Percentiles rank a stretch among this genome's conserved stretches.
phyloP scores from a whole-genome alignment of 53 echinoderm and acorn worm species.

The Hippasteria phrygiana region DNA sequence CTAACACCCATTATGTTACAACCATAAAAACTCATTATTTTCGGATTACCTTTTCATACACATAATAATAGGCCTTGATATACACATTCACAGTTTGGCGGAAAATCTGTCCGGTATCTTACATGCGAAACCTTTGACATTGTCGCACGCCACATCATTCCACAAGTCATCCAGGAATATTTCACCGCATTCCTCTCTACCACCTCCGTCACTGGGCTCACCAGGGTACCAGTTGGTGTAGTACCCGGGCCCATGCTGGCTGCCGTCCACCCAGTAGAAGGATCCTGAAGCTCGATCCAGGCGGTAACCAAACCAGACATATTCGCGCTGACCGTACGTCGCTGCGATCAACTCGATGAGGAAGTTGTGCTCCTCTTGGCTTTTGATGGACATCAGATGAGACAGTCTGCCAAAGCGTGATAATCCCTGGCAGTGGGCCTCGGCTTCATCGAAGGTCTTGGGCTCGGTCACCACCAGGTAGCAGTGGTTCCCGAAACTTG shows the following conservation, averaged over 20 bases:
- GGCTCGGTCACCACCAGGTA: not conserved
- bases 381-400: slow-evolving; percentile 25
- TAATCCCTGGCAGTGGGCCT: slow-evolving; percentile 30
- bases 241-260: not conserved
- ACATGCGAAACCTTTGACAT: not conserved
- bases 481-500: slow-evolving; percentile 21
- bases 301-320: slow-evolving; percentile 24
- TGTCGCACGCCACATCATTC: not conserved
- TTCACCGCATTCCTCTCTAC: not conserved
- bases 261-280: not conserved
- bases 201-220: not conserved
- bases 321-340: not conserved
- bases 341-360: not conserved
- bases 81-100: not conserved
- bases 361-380: slow-evolving; percentile 38
- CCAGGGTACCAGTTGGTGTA: slow-evolving; percentile 24
- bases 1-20: too few species aligned
- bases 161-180: not conserved
- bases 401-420: slow-evolving; percentile 21
- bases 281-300: not conserved
- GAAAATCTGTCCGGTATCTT: not conserved
- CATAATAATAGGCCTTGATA: too few species aligned
- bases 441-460: slow-evolving; percentile 29
- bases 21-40: too few species aligned
- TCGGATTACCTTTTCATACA: too few species aligned